Conservation (phyloP, 2,888 invertebrate species). For the Peribatodes rhomboidaria region DNA sequence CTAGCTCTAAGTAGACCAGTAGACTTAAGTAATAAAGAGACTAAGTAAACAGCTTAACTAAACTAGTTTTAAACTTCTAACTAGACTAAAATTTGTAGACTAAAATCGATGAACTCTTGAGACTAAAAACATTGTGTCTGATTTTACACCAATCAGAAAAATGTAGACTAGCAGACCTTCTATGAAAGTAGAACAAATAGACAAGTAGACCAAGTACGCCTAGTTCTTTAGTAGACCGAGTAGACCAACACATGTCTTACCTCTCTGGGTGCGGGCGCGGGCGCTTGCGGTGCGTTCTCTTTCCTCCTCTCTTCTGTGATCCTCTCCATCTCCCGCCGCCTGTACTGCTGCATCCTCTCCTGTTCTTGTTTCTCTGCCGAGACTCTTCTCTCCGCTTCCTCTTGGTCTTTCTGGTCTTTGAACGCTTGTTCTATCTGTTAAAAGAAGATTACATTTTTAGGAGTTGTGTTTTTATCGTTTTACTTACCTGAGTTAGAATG, state of each 20-base stretch:
- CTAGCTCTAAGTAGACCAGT: no score
- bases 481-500: not conserved
- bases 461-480: not conserved
- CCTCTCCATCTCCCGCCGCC: slow-evolving; percentile 95
- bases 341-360: slow-evolving; percentile 93
- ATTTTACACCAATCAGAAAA: no score
- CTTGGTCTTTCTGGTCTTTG: slow-evolving; percentile 91
- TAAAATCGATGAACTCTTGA: no score
- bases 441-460: not conserved
- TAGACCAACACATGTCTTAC: slow-evolving; percentile 38
- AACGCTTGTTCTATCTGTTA: slow-evolving; percentile 94
- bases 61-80: no score
- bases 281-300: slow-evolving; percentile 75
- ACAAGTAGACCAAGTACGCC: no score
- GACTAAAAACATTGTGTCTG: no score
- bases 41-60: no score
- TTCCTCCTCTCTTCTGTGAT: slow-evolving; percentile 94
- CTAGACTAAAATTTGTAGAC: no score
- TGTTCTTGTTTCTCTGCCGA: slow-evolving; percentile 94
- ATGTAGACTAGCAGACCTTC: no score
- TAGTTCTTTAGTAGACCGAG: no score
- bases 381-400: slow-evolving; percentile 91
- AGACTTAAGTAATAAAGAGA: no score
- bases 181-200: no score
- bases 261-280: slow-evolving; percentile 55